phyloP scores from a whole-genome alignment of 2,888 invertebrate genomes.

The Cremastinae sp. region DNA sequence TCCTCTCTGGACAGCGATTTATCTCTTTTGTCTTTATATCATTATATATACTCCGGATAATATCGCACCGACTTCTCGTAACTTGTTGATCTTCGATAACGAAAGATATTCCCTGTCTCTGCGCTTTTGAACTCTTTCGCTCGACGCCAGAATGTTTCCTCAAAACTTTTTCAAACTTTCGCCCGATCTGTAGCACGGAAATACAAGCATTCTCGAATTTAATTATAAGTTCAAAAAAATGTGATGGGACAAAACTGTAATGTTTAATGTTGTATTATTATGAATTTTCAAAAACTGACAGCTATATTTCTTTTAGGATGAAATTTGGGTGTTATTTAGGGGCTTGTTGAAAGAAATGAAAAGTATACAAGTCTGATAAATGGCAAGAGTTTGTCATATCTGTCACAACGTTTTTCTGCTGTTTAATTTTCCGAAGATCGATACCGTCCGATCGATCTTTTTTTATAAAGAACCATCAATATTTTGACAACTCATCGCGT shows the following conservation, averaged over 20 bases:
- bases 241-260: neutral
- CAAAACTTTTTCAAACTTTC: slow-evolving; percentile 44
- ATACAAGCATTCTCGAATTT: slow-evolving; percentile 40
- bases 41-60: slow-evolving; percentile 72
- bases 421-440: slow-evolving; percentile 51
- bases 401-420: slow-evolving; percentile 14
- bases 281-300: slow-evolving; percentile 16
- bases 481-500: slow-evolving; percentile 64
- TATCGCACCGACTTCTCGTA: slow-evolving; percentile 66
- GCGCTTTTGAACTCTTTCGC: slow-evolving; percentile 12
- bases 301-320: slow-evolving; percentile 22
- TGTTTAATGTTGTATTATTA: neutral
- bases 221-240: slow-evolving; percentile 43
- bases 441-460: slow-evolving; percentile 60
- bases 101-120: slow-evolving; percentile 28
- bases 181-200: neutral
- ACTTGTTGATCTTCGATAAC: slow-evolving; percentile 74
- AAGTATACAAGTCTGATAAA: too few species aligned
- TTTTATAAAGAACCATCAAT: slow-evolving; percentile 61
- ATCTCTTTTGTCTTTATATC: slow-evolving; percentile 61
- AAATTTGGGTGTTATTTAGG: too few species aligned
- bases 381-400: neutral
- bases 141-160: slow-evolving; percentile 18
- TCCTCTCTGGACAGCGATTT: slow-evolving; percentile 53
- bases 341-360: too few species aligned